phyloP scores from a whole-genome alignment of 2,113 vertebrate genomes.

The Microcebus tavaratra region DNA sequence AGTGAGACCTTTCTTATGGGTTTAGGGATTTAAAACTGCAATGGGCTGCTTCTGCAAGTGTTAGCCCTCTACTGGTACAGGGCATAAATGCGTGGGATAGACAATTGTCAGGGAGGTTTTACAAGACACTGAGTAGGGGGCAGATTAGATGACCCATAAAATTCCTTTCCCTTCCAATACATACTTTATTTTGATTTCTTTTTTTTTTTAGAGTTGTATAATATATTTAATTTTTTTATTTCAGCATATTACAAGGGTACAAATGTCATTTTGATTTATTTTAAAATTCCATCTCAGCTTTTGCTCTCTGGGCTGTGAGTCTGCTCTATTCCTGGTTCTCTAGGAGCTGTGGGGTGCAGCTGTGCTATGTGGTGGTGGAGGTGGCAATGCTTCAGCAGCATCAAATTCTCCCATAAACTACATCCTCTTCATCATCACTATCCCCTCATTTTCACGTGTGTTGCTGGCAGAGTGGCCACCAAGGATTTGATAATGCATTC shows the following conservation, averaged over 20 bases:
- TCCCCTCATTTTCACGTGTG: neutral
- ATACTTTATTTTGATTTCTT: neutral
- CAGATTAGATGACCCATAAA: neutral
- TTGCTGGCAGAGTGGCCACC: neutral
- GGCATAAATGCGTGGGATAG: neutral
- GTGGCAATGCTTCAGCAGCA: neutral
- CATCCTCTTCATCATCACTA: neutral
- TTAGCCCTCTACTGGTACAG: neutral
- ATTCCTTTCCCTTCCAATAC: neutral
- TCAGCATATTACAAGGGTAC: too few species aligned
- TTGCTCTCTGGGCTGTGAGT: neutral
- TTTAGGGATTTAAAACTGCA: neutral
- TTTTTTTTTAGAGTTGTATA: neutral
- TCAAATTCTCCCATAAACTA: neutral
- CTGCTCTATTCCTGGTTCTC: neutral
- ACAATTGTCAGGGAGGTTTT: neutral
- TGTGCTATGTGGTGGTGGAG: neutral
- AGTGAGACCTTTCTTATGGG: neutral
- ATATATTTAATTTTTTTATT: neutral
- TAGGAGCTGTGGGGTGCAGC: neutral
- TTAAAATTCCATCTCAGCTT: neutral
- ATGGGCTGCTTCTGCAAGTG: neutral
- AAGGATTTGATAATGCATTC: neutral
- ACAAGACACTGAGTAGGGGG: neutral
- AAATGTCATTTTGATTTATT: neutral